Conservation (phyloP, 1,140 invertebrate genomes). For the Maniola jurtina region DNA sequence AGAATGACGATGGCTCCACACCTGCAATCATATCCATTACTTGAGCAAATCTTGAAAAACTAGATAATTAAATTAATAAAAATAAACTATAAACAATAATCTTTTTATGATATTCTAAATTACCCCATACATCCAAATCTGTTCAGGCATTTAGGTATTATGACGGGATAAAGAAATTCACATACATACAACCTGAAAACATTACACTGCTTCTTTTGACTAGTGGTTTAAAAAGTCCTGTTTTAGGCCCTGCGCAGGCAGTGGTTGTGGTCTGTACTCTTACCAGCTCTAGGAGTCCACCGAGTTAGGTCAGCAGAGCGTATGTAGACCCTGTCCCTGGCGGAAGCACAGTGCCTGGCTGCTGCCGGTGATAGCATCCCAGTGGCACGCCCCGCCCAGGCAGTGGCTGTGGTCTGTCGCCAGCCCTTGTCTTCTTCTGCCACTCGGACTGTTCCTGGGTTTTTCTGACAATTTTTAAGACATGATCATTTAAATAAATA, state of each 20-base stretch:
- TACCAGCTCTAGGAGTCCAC: constrained; percentile 88
- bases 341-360: constrained; percentile 86
- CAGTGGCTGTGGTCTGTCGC: constrained; percentile 89
- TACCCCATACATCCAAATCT: too few species aligned
- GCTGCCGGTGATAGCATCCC: constrained; percentile 88
- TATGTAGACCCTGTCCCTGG: constrained; percentile 87
- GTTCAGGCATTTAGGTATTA: too few species aligned
- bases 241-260: too few species aligned
- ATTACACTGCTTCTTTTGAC: too few species aligned
- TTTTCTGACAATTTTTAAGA: constrained; percentile 81
- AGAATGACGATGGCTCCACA: constrained; percentile 57
- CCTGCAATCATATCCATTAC: constrained; percentile 35
- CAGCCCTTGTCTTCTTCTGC: constrained; percentile 94
- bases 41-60: background rate
- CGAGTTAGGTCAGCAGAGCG: constrained; percentile 87
- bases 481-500: too few species aligned
- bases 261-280: background rate
- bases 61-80: too few species aligned
- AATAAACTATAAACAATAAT: too few species aligned
- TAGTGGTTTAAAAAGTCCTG: too few species aligned
- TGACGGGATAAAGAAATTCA: too few species aligned
- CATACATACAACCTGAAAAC: too few species aligned
- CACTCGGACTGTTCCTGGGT: constrained; percentile 88
- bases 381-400: constrained; percentile 83
- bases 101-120: too few species aligned